These are phyloP conservation scores for Cheumatopsyche charites DNA, from an alignment of 1,140 invertebrate species.

Conservation along the genomic window DNA sequence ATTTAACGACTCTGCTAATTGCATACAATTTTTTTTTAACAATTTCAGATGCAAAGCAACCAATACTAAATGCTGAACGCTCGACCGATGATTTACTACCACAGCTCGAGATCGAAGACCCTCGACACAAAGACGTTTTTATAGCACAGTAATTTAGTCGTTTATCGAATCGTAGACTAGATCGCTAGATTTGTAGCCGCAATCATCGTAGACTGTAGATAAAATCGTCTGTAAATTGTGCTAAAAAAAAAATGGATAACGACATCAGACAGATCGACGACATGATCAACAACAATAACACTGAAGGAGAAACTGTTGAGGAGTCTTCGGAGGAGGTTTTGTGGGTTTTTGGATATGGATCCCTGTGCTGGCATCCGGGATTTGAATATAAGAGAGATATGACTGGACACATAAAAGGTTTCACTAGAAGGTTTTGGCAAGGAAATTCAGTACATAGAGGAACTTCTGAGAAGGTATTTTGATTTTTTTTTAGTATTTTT, in stretches of 20 bases:
- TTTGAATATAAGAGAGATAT: slow-evolving; percentile 76
- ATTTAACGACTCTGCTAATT: not conserved
- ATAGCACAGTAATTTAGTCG: not conserved
- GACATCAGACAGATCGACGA: slow-evolving; percentile 3
- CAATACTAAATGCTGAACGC: not conserved
- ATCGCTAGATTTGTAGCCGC: too few relatives aligned
- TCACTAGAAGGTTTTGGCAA: slow-evolving; percentile 83
- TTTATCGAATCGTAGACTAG: too few relatives aligned
- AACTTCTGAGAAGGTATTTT: slow-evolving; percentile 73
- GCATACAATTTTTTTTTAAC: not conserved
- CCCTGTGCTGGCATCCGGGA: slow-evolving; percentile 85
- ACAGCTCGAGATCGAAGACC: not conserved
- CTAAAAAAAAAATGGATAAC: not conserved
- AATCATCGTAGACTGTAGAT: too few relatives aligned
- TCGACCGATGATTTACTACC: slow-evolving; percentile 1
- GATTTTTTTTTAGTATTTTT: not conserved
- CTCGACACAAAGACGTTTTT: not conserved
- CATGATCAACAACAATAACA: not conserved
- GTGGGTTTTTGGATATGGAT: slow-evolving; percentile 89
- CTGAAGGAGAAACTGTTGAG: not conserved
- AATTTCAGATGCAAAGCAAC: not conserved
- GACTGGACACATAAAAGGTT: slow-evolving; percentile 77
- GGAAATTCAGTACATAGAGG: slow-evolving; percentile 84
- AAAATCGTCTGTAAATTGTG: too few relatives aligned
- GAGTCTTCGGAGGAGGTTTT: slow-evolving; percentile 49